Conservation (phyloP, 2,888 invertebrate genomes). For the Mesopsocus fuscifrons region DNA sequence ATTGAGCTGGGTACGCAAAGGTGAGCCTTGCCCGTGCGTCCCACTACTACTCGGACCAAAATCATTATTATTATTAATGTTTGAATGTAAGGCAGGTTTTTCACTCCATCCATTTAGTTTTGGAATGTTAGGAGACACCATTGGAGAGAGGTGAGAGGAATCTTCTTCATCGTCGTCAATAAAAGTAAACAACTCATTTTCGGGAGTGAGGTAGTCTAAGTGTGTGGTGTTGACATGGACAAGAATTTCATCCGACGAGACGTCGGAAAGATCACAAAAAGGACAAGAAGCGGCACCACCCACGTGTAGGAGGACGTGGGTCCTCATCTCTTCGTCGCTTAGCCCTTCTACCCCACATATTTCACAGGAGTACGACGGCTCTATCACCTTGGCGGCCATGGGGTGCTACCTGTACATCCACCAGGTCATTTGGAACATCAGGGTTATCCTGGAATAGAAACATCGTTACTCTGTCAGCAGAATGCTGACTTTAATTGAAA, state of each 20-base stretch:
- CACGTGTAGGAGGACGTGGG: constrained; percentile 57
- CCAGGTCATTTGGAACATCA: too few relatives aligned
- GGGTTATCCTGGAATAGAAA: too few relatives aligned
- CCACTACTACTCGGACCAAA: constrained; percentile 21
- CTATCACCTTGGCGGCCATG: constrained; percentile 34
- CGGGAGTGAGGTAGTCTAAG: constrained; percentile 62
- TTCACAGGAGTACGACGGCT: constrained; percentile 50
- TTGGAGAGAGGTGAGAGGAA: constrained; percentile 18
- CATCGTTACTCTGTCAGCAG: too few relatives aligned
- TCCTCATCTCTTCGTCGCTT: constrained; percentile 56
- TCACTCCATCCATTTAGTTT: constrained; percentile 3
- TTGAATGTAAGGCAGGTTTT: neutral
- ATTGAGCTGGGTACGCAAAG: constrained; percentile 47
- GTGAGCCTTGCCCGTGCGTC: constrained; percentile 46
- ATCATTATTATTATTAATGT: constrained; percentile 17
- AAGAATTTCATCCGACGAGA: constrained; percentile 52
- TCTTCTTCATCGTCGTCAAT: constrained; percentile 50
- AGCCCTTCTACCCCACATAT: constrained; percentile 71
- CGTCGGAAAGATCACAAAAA: constrained; percentile 57
- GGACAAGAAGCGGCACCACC: constrained; percentile 63
- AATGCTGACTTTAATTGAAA: too few relatives aligned
- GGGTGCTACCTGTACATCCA: constrained; percentile 2
- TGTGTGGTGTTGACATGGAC: constrained; percentile 71
- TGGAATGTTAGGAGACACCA: neutral
- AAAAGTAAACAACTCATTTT: constrained; percentile 55